phyloP scores from a whole-genome alignment of 2,113 vertebrate species.

The Struthidea cinerea region DNA sequence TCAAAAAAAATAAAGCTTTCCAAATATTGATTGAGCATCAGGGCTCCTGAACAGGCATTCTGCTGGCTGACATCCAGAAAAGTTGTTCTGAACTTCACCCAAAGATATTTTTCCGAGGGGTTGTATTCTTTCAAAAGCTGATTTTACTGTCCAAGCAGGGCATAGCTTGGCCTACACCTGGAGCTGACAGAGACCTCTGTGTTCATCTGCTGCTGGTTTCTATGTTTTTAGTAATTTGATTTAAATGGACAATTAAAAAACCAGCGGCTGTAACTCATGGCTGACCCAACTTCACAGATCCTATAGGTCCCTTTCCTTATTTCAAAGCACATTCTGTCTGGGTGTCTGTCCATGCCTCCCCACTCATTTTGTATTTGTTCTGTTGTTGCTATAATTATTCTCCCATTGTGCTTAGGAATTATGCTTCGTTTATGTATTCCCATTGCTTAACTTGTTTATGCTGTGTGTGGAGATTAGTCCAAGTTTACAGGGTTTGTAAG shows the following conservation, averaged over 20 bases:
- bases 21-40: neutral
- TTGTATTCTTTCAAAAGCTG: neutral
- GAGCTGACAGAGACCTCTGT: neutral
- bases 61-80: neutral
- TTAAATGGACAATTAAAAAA: neutral
- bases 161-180: neutral
- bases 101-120: neutral
- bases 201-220: neutral
- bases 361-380: neutral
- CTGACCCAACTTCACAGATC: neutral
- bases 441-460: neutral
- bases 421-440: neutral
- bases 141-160: neutral
- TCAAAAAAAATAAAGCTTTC: neutral
- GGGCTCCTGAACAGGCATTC: neutral
- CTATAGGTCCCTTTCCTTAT: neutral
- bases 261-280: accelerated
- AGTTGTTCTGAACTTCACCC: neutral
- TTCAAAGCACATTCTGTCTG: neutral
- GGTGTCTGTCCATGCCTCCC: neutral
- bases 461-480: neutral
- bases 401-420: neutral
- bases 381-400: neutral
- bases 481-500: neutral
- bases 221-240: neutral